Base-by-base conservation (phyloP, 2,888 invertebrate species). In the Lydus trimaculatus region DNA sequence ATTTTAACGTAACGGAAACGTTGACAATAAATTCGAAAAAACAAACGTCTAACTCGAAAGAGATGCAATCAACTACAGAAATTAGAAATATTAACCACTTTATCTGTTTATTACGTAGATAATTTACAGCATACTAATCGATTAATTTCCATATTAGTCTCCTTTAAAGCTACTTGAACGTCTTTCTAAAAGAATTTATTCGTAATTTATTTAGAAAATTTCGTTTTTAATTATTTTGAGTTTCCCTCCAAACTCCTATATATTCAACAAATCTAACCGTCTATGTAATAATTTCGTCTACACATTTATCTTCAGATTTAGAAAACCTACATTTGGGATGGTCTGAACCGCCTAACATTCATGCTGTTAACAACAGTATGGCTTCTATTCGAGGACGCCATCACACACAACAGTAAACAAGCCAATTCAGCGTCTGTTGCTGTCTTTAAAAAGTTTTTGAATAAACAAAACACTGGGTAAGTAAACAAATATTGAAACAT, bases 381-480 rank as follows among this genome's bases (percentile, higher is more conserved):
- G 76, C 75, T 72, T 75, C 77, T 72, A 70, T 62, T 67, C 73
- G 63, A 60, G 75, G 82, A 81, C 82, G 82, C 81, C 82, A 82
- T 82, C 74, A 73, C 78, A 66, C 39, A 28, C n/a, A 43, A 43
- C 43, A 72, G 76, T 78, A 79, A 80, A 80, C 79, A 80, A 76
- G 77, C 74, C 73, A 73, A 79, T 78, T 75, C 73, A 71, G 75
- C 72, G 72, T 74, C 73, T 36, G 33, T n/a, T 77, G 72, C 75
- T 76, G 71, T 67, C 68, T 63, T 70, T 65, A 65, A 20, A 68
- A 72, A 43, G 13, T 43, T 43, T 43, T 43, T 64, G 73, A 75
- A 76, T 76, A 76, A 78, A 77, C 74, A 76, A 75, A 77, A 72
- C 65, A 61, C 66, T 65, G 63, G 72, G 78, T 78, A 72, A 78